Evolutionary conservation across 2,888 invertebrate genomes (phyloP).

Genomic region (Chalcis sispes): DNA sequence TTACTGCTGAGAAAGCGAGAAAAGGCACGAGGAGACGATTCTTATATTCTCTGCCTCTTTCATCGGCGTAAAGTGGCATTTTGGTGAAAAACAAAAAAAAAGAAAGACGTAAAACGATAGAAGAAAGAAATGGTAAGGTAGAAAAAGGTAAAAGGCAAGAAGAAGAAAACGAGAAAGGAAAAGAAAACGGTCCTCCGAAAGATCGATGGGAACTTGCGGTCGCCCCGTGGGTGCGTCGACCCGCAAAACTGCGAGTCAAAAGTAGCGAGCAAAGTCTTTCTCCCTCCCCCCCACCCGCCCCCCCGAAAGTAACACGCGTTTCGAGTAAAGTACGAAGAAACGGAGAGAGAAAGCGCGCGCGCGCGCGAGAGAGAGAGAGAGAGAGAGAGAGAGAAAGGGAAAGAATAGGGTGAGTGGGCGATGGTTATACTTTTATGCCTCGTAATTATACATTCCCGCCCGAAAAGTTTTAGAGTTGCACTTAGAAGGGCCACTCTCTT

Average conservation of each 20-base stretch:
- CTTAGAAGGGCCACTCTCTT: conserved; percentile 25
- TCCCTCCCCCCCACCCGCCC: no score
- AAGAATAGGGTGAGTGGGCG: conserved; percentile 66
- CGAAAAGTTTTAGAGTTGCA: conserved; percentile 49
- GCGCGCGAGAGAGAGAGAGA: background rate
- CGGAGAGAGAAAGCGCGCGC: background rate
- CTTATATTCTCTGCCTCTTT: no score
- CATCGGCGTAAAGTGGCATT: conserved; percentile 32
- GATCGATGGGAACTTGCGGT: conserved; percentile 73
- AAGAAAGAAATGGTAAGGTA: conserved; percentile 1
- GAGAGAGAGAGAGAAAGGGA: conserved; percentile 22
- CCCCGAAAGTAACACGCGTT: no score
- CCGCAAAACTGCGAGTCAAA: conserved; percentile 55
- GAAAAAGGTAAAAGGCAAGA: conserved; percentile 10
- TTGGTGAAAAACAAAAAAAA: no score
- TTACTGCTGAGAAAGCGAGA: conserved; percentile 58
- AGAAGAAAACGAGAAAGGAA: conserved; percentile 12
- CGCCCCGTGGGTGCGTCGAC: conserved; percentile 69
- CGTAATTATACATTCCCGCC: conserved; percentile 75
- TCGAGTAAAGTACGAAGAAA: no score
- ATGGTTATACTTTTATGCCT: conserved; percentile 75
- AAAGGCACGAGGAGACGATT: background rate
- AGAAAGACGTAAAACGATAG: conserved; percentile 47
- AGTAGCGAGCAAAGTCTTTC: background rate
- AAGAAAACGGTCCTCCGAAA: conserved; percentile 47